phyloP scores from a whole-genome alignment of 2,797 vertebrate species.

The Mico argentatus region DNA sequence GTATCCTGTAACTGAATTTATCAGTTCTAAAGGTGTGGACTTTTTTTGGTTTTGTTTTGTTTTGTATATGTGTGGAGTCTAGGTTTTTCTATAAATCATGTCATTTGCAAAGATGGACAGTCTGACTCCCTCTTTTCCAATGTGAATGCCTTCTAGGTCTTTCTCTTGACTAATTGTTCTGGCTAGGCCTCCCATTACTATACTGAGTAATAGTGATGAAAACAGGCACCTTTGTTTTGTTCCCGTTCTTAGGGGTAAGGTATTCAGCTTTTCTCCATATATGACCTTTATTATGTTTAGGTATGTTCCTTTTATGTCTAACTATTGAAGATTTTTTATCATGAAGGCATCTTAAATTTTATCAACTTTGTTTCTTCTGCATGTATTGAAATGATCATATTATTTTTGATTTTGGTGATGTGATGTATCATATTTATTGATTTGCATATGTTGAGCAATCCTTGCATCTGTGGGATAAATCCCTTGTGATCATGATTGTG shows the following conservation, averaged over 20 bases:
- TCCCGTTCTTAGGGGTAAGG: neutral
- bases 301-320: neutral
- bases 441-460: neutral
- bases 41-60: no score
- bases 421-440: neutral
- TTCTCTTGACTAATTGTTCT: neutral
- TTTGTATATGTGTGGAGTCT: neutral
- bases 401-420: neutral
- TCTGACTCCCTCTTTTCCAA: neutral
- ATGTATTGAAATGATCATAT: neutral
- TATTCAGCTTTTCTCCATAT: neutral
- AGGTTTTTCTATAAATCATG: neutral
- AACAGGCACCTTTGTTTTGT: neutral
- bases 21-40: neutral
- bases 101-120: neutral
- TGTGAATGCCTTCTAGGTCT: neutral
- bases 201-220: neutral
- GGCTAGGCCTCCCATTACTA: neutral
- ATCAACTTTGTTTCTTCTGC: neutral
- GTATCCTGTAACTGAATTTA: neutral
- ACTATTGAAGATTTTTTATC: neutral
- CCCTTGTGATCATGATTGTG: neutral
- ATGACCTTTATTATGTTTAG: neutral
- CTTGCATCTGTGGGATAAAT: neutral
- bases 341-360: neutral